phyloP scores from a whole-genome alignment of 2,113 vertebrate genomes.

The Nansenia antarctica region DNA sequence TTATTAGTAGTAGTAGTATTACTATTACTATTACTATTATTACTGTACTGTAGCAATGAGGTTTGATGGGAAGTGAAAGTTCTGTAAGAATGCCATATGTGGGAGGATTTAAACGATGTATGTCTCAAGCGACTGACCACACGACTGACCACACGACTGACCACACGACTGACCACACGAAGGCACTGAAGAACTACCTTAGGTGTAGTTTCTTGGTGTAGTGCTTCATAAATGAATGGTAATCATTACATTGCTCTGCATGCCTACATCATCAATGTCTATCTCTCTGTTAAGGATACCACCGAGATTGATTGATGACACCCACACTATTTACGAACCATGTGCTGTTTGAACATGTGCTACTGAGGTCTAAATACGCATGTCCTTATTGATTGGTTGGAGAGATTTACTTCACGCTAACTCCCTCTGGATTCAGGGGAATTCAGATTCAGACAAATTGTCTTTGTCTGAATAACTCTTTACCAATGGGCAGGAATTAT shows the following conservation, averaged over 20 bases:
- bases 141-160: no score
- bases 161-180: no score
- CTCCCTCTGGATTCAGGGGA: no score
- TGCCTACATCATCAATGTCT: not conserved
- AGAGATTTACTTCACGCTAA: not conserved
- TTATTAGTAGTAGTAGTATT: no score
- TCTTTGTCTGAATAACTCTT: not conserved
- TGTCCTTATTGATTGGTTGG: not conserved
- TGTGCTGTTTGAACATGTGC: not conserved
- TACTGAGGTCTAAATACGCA: not conserved
- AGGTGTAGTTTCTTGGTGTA: no score
- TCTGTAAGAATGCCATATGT: conserved; percentile 70
- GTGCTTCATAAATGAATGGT: not conserved
- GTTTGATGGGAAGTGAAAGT: conserved; percentile 64
- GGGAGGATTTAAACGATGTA: conserved; percentile 60
- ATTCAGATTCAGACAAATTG: not conserved
- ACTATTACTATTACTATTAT: no score
- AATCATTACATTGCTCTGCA: not conserved
- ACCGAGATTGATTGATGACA: no score
- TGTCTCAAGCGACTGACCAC: no score
- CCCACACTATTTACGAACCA: not conserved
- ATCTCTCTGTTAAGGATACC: not conserved
- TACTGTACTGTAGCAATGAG: no score
- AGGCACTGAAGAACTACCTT: no score
- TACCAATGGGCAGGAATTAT: not conserved